Percentiles rank a stretch among this genome's conserved stretches.
These are phyloP conservation scores for Drosophila varians DNA, from an alignment of 1,140 invertebrate species.

Conservation along the genomic window DNA sequence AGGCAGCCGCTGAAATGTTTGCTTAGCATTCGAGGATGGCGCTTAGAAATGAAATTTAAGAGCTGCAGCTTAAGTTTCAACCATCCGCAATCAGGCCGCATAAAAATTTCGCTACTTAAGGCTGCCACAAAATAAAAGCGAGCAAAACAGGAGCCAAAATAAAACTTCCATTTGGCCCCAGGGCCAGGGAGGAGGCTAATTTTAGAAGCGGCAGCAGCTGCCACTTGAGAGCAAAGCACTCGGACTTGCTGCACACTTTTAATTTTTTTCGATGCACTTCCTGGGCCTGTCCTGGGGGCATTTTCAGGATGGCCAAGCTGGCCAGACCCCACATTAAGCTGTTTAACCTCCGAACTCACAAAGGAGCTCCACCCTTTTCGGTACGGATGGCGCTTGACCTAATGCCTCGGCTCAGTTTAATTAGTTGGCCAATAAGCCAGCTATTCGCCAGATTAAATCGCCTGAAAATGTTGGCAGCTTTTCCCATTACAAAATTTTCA, in stretches of 20 bases:
- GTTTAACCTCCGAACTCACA: slow-evolving; percentile 1
- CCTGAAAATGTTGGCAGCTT: slow-evolving; percentile 12
- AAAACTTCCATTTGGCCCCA: slow-evolving; percentile 30
- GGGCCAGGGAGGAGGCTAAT: slow-evolving; percentile 55
- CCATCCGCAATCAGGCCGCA: slow-evolving; percentile 48
- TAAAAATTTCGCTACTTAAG: slow-evolving; percentile 45
- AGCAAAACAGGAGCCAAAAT: slow-evolving; percentile 1
- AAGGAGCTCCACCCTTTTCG: slow-evolving; percentile 22
- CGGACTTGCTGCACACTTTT: slow-evolving; percentile 35
- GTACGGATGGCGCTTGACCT: slow-evolving; percentile 37
- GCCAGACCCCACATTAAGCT: slow-evolving; percentile 9
- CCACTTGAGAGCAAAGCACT: slow-evolving; percentile 49
- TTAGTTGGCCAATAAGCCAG: slow-evolving; percentile 53
- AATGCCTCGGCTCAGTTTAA: slow-evolving; percentile 42
- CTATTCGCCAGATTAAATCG: slow-evolving; percentile 38
- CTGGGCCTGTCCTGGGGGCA: slow-evolving; percentile 2
- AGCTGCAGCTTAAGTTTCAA: slow-evolving; percentile 55
- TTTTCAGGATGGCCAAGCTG: slow-evolving; percentile 22
- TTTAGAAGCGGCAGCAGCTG: slow-evolving; percentile 42
- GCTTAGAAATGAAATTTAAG: slow-evolving; percentile 62
- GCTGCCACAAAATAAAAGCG: slow-evolving; percentile 24
- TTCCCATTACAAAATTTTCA: slow-evolving; percentile 5
- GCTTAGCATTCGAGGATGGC: neutral
- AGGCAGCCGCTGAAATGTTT: neutral
- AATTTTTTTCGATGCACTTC: slow-evolving; percentile 37